Percentiles rank a stretch among this genome's conserved stretches.
Evolutionary conservation across 2,113 vertebrate species (phyloP).

Genomic region (Trematomus loennbergii): DNA sequence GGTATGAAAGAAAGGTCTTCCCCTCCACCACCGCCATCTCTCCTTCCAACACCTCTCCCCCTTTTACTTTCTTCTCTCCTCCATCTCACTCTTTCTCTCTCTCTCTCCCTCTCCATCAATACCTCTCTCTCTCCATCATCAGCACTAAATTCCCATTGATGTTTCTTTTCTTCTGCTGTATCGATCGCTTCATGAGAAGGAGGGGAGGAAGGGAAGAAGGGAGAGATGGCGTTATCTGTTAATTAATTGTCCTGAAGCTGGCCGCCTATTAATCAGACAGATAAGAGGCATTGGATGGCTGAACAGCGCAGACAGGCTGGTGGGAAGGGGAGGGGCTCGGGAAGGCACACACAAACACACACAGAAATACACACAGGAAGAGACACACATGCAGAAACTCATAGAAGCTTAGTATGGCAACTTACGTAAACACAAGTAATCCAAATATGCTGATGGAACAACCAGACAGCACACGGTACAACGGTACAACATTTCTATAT

Average conservation of each 20-base stretch:
- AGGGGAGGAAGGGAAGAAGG: constrained; percentile 87
- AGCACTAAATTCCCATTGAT: constrained; percentile 99
- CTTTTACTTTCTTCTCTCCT: constrained; percentile 70
- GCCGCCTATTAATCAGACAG: constrained; percentile 99
- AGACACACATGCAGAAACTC: constrained; percentile 78
- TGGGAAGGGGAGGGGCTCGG: constrained; percentile 33
- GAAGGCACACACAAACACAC: constrained; percentile 75
- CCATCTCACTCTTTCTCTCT: constrained; percentile 59
- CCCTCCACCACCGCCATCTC: constrained; percentile 60
- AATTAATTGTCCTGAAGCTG: constrained; percentile 99
- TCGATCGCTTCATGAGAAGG: constrained; percentile 99
- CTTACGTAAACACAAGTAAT: constrained; percentile 31
- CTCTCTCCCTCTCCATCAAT: constrained; percentile 79
- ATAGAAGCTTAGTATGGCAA: constrained; percentile 74
- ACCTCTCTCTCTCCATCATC: constrained; percentile 94
- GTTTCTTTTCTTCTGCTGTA: constrained; percentile 99
- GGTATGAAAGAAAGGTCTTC: constrained; percentile 81
- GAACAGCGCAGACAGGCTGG: constrained; percentile 96
- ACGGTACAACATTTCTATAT: not conserved
- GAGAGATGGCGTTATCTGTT: constrained; percentile 99
- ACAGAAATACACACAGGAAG: constrained; percentile 44
- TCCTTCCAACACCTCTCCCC: constrained; percentile 42
- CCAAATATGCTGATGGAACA: constrained; percentile 39
- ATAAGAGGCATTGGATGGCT: constrained; percentile 99
- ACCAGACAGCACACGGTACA: not conserved